Evolutionary conservation across 2,888 invertebrate species (phyloP).

Genomic region (Limnephilus auricula): DNA sequence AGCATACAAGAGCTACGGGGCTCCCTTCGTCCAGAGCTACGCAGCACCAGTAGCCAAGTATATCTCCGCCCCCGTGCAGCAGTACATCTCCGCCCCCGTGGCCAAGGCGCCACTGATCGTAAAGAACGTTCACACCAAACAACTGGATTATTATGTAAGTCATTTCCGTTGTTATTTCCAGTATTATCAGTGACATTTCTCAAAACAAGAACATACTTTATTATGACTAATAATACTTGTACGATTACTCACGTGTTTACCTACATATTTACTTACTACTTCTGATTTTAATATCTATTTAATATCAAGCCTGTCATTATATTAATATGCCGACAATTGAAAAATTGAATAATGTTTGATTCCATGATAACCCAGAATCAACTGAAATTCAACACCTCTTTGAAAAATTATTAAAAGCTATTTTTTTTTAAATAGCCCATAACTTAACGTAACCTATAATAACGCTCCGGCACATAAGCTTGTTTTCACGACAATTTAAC

Average conservation of each 20-base stretch:
- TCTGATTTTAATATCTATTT: neutral
- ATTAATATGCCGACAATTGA: too few relatives aligned
- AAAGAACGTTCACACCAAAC: conserved; percentile 79
- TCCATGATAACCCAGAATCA: too few relatives aligned
- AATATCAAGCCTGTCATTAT: too few relatives aligned
- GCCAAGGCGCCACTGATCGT: conserved; percentile 68
- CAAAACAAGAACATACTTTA: neutral
- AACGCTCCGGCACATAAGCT: too few relatives aligned
- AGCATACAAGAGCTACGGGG: conserved; percentile 65
- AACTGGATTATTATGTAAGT: conserved; percentile 82
- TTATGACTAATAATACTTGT: neutral
- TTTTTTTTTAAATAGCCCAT: too few relatives aligned
- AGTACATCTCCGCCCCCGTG: conserved; percentile 66
- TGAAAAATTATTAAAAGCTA: too few relatives aligned
- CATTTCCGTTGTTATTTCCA: conserved; percentile 18
- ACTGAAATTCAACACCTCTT: too few relatives aligned
- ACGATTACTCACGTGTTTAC: too few relatives aligned
- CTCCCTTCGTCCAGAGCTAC: conserved; percentile 68
- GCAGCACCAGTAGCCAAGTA: conserved; percentile 65
- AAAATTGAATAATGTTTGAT: too few relatives aligned
- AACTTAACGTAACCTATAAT: too few relatives aligned
- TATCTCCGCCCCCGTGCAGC: conserved; percentile 66
- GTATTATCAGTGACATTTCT: neutral
- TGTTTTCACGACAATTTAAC: too few relatives aligned
- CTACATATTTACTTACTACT: neutral